Evolutionary conservation across 2,797 vertebrate genomes (phyloP), one percentile per base, ranked within the genome.

Genomic region (Gallinago stenura): DNA sequence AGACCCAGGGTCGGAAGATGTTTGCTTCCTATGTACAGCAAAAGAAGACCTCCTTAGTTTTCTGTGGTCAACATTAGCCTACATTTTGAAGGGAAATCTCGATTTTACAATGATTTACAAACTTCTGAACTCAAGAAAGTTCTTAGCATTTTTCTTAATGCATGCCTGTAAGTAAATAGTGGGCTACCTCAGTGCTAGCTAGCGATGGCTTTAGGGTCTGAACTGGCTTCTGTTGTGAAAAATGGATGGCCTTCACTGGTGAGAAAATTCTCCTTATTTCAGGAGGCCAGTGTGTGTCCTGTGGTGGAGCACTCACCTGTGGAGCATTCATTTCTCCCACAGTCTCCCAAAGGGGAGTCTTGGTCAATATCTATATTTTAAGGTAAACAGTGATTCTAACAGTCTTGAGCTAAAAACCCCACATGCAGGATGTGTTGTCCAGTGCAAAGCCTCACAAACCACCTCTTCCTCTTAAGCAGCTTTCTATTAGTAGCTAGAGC

Each of bases 31-130:
- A 4, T 61, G 33, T 46, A 50, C 83, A 83, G 66, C 77, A 94
- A 90, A 96, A 94, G 76, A 85, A 96, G 81, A 72, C 72, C 77
- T 93, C 33, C 13, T 54, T 82, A 71, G 89, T 95, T 90, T 96
- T 61, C 14, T n/a, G 51, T 83, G 83, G 35, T 69, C 37, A 50
- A 15, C 70, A 56, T 89, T 90, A 95, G n/a, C 73, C 88, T 95
- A 14, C 57, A 61, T 96, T 95, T 97, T 94, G 65, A 95, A 77
- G 18, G 56, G 22, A 31, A 35, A 31, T 87, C 21, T 72, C 73
- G 46, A 8, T 86, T 96, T 97, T 92, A 71, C 33, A 89, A 21
- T 88, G 35, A 70, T 90, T 92, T 91, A 86, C 75, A 95, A 82
- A 62, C 6, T 7, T 15, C 15, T 58, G 64, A 85, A 75, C 22